These are phyloP conservation scores for Epizoanthus illoricatus DNA, from an alignment of 92 coral and sea anemone genomes.

Conservation along the genomic window DNA sequence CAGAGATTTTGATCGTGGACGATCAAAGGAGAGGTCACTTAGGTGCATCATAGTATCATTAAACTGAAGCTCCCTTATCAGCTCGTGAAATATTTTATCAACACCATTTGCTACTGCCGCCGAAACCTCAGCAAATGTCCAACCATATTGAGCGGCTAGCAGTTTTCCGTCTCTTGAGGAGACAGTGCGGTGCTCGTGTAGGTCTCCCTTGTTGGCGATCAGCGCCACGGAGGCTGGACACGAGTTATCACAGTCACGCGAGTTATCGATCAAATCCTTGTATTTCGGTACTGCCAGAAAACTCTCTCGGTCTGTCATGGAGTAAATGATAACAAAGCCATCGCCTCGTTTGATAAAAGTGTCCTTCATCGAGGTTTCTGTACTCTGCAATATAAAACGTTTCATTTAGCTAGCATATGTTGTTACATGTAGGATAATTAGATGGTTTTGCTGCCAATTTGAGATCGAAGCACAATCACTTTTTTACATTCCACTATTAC, in stretches of 20 bases:
- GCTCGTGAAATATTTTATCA: slow-evolving; percentile 56
- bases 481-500: no score
- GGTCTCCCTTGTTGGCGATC: slow-evolving; percentile 70
- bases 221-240: slow-evolving; percentile 49
- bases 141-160: slow-evolving; percentile 66
- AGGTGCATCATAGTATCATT: slow-evolving; percentile 41
- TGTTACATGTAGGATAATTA: no score
- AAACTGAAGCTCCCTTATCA: slow-evolving; percentile 62
- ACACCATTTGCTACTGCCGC: slow-evolving; percentile 71
- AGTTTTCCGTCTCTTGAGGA: slow-evolving; percentile 56
- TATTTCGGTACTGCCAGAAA: slow-evolving; percentile 65
- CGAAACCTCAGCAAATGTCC: slow-evolving; percentile 77
- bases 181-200: slow-evolving; percentile 64
- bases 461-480: no score
- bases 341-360: slow-evolving; percentile 62
- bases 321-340: slow-evolving; percentile 75
- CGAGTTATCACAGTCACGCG: slow-evolving; percentile 43
- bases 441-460: no score
- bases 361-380: slow-evolving; percentile 51
- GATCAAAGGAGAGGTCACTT: slow-evolving; percentile 20
- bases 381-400: slow-evolving; percentile 25
- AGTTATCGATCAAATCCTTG: slow-evolving; percentile 61
- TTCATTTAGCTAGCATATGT: no score
- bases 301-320: slow-evolving; percentile 63
- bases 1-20: slow-evolving; percentile 14